Conservation (phyloP, 2,797 vertebrate species). For the Chelidonichthys spinosus region DNA sequence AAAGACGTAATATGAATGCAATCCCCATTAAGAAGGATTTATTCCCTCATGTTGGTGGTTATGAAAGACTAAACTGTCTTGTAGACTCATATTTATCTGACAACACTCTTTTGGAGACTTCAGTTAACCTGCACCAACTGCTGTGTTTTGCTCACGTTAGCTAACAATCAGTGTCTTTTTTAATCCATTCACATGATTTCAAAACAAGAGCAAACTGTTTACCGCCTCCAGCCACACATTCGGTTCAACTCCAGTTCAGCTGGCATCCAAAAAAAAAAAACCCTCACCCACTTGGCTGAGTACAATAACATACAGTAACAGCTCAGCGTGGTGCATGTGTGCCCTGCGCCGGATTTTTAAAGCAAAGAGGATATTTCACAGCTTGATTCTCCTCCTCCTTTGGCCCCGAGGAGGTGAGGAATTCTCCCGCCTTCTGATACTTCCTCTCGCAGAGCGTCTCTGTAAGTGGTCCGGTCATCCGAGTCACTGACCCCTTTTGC, state of each 20-base stretch:
- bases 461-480: constrained; percentile 8
- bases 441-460: constrained; percentile 6
- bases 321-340: background rate
- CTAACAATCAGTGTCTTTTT: constrained; percentile 30
- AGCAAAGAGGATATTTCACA: constrained; percentile 40
- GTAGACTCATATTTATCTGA: background rate
- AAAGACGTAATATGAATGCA: background rate
- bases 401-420: constrained; percentile 12
- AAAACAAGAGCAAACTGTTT: constrained; percentile 53
- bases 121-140: constrained; percentile 12
- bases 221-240: constrained; percentile 27
- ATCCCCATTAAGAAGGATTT: background rate
- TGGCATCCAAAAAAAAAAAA: constrained; percentile 13
- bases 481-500: constrained; percentile 22
- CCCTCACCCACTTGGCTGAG: constrained; percentile 29
- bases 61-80: background rate
- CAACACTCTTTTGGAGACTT: constrained; percentile 8
- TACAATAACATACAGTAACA: constrained; percentile 27
- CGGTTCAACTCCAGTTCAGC: constrained; percentile 39
- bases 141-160: constrained; percentile 12
- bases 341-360: constrained; percentile 21
- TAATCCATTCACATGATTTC: constrained; percentile 36
- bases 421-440: constrained; percentile 13
- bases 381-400: constrained; percentile 17
- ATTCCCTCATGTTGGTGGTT: background rate